Percentiles rank a stretch among this genome's conserved stretches.
These are phyloP conservation scores for Tipula helvola DNA, from an alignment of 2,888 invertebrate species.

Conservation along the genomic window DNA sequence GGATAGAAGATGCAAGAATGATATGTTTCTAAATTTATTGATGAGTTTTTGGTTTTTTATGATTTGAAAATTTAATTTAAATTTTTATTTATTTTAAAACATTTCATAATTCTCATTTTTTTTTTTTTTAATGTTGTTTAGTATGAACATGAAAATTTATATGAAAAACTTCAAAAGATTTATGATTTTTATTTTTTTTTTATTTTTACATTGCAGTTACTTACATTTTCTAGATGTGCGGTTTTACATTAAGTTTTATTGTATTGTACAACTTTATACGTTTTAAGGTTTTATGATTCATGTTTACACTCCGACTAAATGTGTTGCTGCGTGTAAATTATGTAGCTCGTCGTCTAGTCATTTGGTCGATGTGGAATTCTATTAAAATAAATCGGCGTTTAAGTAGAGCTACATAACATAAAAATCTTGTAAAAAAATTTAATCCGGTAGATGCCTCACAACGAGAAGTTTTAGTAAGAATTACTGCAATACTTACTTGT, in stretches of 20 bases:
- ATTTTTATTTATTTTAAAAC: background rate
- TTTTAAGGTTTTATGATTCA: background rate
- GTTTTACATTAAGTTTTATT: background rate
- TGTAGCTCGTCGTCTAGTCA: too few species aligned
- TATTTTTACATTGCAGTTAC: background rate
- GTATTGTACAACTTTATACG: background rate
- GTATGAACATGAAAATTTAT: background rate
- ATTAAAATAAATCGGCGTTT: too few species aligned
- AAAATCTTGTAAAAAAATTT: too few species aligned
- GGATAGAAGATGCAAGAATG: background rate
- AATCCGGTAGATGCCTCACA: too few species aligned
- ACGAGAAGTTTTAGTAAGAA: too few species aligned
- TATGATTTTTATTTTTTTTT: background rate
- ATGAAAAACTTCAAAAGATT: background rate
- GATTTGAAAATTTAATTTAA: background rate
- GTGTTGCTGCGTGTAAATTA: too few species aligned
- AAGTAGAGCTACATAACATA: too few species aligned
- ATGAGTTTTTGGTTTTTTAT: background rate
- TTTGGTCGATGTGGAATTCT: too few species aligned
- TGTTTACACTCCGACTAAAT: background rate
- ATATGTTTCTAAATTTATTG: slow-evolving; percentile 4
- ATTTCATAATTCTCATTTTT: too few species aligned
- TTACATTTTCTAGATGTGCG: background rate
- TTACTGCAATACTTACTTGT: too few species aligned
- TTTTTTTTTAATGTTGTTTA: background rate